These are phyloP conservation scores for Acanthopleura granulata DNA, from an alignment of 2,888 invertebrate species.

Conservation along the genomic window DNA sequence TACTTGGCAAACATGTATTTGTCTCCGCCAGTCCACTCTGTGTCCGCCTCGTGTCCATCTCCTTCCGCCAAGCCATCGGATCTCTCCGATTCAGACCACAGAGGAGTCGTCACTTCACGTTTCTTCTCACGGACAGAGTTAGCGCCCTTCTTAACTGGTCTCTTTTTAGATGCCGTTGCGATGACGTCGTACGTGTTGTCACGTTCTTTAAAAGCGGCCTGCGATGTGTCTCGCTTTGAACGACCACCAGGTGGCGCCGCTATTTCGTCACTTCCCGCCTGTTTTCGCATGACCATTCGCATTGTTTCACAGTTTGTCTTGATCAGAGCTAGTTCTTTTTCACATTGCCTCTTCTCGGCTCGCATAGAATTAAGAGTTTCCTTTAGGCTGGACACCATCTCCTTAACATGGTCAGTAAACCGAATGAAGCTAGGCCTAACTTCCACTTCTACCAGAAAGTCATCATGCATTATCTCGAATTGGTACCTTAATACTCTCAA, in stretches of 20 bases:
- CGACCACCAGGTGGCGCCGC: background rate
- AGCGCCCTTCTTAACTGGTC: background rate
- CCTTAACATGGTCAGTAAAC: constrained; percentile 48
- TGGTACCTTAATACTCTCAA: constrained; percentile 53
- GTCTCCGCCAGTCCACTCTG: constrained; percentile 23
- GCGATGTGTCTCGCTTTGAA: background rate
- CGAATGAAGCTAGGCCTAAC: constrained; percentile 57
- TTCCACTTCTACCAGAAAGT: constrained; percentile 55
- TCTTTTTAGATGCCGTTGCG: background rate
- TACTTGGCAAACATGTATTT: background rate
- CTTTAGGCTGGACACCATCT: constrained; percentile 42
- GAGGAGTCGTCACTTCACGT: background rate
- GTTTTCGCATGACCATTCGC: constrained; percentile 37
- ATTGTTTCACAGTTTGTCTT: constrained; percentile 49
- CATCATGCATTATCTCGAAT: constrained; percentile 48
- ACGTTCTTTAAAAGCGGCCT: background rate
- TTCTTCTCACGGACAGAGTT: background rate
- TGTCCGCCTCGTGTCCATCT: constrained; percentile 35
- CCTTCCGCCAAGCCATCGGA: constrained; percentile 7
- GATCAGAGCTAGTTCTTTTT: constrained; percentile 44
- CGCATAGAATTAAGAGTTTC: constrained; percentile 34
- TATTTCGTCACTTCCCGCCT: background rate
- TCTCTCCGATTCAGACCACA: constrained; percentile 18
- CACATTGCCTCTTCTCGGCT: constrained; percentile 41
- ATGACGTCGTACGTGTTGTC: background rate